A percentile compares a stretch with the other conserved stretches of the same genome.
Evolutionary conservation across 2,797 vertebrate species (phyloP).

Genomic region (Galagoides demidoff): DNA sequence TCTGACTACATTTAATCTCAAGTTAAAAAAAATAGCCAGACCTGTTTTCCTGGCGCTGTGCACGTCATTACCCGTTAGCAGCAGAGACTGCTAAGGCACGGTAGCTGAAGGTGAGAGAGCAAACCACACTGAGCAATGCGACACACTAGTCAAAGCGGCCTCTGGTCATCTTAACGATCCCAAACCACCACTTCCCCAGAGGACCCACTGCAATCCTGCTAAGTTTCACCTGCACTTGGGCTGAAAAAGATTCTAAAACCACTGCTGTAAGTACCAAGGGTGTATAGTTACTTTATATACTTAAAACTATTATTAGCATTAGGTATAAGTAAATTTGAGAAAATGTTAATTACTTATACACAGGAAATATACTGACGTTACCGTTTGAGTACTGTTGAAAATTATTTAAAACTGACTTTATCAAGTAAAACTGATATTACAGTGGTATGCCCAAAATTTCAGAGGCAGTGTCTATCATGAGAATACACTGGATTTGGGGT

Average conservation of each 20-base stretch:
- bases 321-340: background rate
- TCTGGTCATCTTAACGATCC: background rate
- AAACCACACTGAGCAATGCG: background rate
- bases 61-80: background rate
- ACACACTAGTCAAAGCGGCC: background rate
- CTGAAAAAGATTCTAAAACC: background rate
- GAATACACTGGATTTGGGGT: background rate
- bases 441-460: background rate
- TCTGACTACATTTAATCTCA: background rate
- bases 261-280: background rate
- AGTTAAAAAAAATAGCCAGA: background rate
- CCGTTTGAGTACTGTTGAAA: background rate
- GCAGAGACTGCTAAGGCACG: background rate
- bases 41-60: background rate
- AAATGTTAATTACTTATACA: background rate
- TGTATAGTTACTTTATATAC: background rate
- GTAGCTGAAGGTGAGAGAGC: background rate
- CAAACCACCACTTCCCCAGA: background rate
- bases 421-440: background rate
- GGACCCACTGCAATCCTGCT: background rate
- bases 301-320: background rate
- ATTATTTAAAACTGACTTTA: slow-evolving; percentile 12
- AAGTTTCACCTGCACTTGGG: background rate
- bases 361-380: background rate
- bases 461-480: background rate